Percentiles rank a stretch among this genome's conserved stretches.
phyloP scores from a whole-genome alignment of 2,797 vertebrate species.

The Chelon auratus region DNA sequence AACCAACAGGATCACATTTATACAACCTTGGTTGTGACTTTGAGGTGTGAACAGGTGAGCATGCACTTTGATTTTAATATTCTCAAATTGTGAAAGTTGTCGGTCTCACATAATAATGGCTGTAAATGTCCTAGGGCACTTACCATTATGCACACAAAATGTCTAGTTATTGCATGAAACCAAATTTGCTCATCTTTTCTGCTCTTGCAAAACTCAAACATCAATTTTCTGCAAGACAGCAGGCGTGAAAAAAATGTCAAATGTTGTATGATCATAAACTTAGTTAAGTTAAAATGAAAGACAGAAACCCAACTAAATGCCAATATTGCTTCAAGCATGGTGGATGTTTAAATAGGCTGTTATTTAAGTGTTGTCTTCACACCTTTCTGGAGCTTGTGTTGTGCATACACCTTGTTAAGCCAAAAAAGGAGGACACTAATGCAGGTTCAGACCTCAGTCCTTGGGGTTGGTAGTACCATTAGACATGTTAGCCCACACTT shows the following conservation, averaged over 20 bases:
- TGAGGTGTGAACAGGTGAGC: too few relatives aligned
- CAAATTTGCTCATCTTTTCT: not conserved
- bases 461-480: not conserved
- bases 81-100: constrained; percentile 7
- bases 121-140: not conserved
- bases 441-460: not conserved
- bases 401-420: too few relatives aligned
- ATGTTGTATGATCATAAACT: not conserved
- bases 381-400: not conserved
- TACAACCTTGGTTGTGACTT: too few relatives aligned
- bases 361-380: not conserved
- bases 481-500: not conserved
- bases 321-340: not conserved
- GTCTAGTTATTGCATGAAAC: not conserved
- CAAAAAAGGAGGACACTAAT: not conserved
- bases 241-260: not conserved
- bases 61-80: not conserved
- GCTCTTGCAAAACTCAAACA: not conserved
- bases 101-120: not conserved
- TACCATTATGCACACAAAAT: not conserved
- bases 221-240: not conserved
- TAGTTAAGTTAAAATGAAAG: not conserved
- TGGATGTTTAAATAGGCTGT: not conserved
- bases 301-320: not conserved
- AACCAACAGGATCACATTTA: too few relatives aligned